Evolutionary conservation across 2,113 vertebrate genomes (phyloP), one percentile per base, ranked within the genome.

Genomic region (Oncorhynchus tshawytscha): DNA sequence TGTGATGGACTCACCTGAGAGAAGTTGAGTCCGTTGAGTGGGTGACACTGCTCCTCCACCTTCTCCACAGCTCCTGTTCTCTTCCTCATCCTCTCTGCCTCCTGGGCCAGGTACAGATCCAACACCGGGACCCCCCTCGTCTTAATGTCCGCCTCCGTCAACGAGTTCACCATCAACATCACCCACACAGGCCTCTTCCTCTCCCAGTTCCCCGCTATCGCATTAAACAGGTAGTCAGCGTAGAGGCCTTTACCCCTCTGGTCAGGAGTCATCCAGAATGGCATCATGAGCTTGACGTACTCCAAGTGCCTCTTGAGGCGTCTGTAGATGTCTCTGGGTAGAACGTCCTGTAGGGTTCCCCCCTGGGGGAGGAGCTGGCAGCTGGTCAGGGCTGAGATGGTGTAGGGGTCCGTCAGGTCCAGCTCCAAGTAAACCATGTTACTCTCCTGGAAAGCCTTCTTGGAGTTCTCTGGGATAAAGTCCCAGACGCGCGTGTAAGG

Each of bases 11-110:
- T 94, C 87, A 97, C 96, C 95, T 98, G 96, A 22, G 96, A 96
- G 73, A 97, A 95, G 87, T 95, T 97, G 75, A 98, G 92, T 9
- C 95, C 94, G 22, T 97, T 96, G 54, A 97, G 91, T 0, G 95
- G 96, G 81, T 95, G 95, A 75, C 96, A 97, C 81, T 97, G 96
- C 73, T 98, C 96, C 85, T 98, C 95, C 68, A 96, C 96, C 81
- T 94, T 95, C 85, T 98, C 96, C 3, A 98, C 95, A 1, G 95
- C 96, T 0, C 96, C 96, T 0, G 93, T 97, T 75, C 86, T 94
- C 82, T 97, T 98, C 86, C 89, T 93, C 85, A 96, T 94, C 60
- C 94, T 86, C 87, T 97, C 94, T 0, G 95, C 95, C 88, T 97
- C 96, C 90, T 97, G 96, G 4, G 96, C 96, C 75, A 98, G 91